Evolutionary conservation across 2,113 vertebrate genomes (phyloP).

Genomic region (Lycocorax pyrrhopterus): DNA sequence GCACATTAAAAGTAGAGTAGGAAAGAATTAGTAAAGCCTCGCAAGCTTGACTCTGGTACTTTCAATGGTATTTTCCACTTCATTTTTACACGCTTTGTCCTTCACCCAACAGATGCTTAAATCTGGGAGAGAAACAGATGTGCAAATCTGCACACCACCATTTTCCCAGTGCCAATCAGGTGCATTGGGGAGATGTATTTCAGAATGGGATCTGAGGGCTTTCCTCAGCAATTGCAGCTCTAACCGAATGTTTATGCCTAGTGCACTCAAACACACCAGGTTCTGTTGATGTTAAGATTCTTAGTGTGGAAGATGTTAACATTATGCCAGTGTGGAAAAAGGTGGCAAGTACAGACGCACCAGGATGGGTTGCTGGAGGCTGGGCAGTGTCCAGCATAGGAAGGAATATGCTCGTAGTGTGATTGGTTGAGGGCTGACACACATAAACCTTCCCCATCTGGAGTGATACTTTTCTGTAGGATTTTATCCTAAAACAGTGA

Average conservation of each 20-base stretch:
- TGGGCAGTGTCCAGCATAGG: background rate
- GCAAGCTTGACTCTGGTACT: background rate
- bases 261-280: background rate
- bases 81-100: accelerated
- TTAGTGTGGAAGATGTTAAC: background rate
- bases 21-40: background rate
- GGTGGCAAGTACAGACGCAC: background rate
- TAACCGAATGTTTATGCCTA: background rate
- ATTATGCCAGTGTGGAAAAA: background rate
- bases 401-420: accelerated
- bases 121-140: background rate
- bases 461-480: background rate
- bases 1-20: background rate
- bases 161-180: background rate
- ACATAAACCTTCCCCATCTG: background rate
- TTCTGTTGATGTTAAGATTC: accelerated
- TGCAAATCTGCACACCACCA: background rate
- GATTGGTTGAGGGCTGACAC: background rate
- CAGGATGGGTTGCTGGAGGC: background rate
- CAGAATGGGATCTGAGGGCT: background rate
- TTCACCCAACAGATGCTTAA: background rate
- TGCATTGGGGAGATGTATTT: background rate
- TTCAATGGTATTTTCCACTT: background rate
- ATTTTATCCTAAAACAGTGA: background rate
- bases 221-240: background rate